Evolutionary conservation across 2,888 invertebrate species (phyloP), one percentile per base, ranked within the genome.

Genomic region (Rhynchonema sp.): DNA sequence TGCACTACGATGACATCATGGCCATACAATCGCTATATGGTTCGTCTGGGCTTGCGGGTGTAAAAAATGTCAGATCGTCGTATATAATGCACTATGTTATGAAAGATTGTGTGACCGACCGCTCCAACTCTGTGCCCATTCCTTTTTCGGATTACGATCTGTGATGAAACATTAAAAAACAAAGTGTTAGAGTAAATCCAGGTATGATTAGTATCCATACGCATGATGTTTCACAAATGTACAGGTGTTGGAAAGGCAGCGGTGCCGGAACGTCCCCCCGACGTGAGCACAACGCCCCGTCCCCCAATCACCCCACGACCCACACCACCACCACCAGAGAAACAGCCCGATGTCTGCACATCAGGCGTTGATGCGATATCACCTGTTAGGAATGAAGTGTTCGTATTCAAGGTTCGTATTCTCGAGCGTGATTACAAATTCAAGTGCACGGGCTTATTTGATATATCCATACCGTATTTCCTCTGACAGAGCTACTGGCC

Each of bases 281-380:
- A 53, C 1, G 29, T 28, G 30, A 55, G 25, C 26, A 61, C 55
- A 1, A 58, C 60, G 30, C 22, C 52, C 23, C 46, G 62, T 13
- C 30, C 63, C 3, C 60, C 62, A 17, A 55, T 59, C 13, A 54
- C 60, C 13, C 46, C 53, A 29, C 55, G 53, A 27, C 53, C 58
- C n/a, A 55, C 59, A n/a, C 46, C 46, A 1, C 58, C 61, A 13
- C 56, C 56, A n/a, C 53, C 49, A 1, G 20, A 26, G 26, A 30
- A 17, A 53, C 63, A 22, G 3, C 70, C 69, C 0, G 79, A 83
- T 71, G 79, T 84, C 55, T 85, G 85, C 71, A 76, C 79, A 66
- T 82, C 83, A 52, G 76, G 78, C 68, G 83, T 82, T 70, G 82
- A 84, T 73, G 81, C 83, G n/a, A 77, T 84, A 30, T 80, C 83